A percentile compares a stretch with the other conserved stretches of the same genome.
These are phyloP conservation scores for Macaria liturata DNA, from an alignment of 2,888 invertebrate species.

Conservation along the genomic window DNA sequence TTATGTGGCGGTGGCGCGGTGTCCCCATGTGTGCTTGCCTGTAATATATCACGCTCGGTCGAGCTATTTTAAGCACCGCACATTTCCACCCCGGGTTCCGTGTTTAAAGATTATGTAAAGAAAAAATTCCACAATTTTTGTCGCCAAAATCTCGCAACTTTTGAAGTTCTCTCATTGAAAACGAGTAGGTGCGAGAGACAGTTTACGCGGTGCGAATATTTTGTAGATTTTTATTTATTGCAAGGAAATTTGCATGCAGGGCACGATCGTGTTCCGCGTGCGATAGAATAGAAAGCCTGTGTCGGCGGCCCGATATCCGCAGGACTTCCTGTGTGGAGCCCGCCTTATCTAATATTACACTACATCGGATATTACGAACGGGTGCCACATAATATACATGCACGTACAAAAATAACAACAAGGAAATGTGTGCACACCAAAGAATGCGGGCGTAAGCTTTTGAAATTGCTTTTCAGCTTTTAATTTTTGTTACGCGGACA, in stretches of 20 bases:
- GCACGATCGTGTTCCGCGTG: slow-evolving; percentile 14
- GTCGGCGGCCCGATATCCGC: slow-evolving; percentile 22
- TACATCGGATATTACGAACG: slow-evolving; percentile 8
- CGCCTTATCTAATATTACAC: slow-evolving; percentile 16
- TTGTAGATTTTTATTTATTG: slow-evolving; percentile 17
- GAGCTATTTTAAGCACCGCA: slow-evolving; percentile 30
- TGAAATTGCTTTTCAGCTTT: too few relatives aligned
- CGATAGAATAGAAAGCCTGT: slow-evolving; percentile 19
- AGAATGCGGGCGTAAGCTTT: too few relatives aligned
- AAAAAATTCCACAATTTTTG: slow-evolving; percentile 15
- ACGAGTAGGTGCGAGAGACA: slow-evolving; percentile 15
- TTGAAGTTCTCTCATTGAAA: slow-evolving; percentile 11
- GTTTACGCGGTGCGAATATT: slow-evolving; percentile 18
- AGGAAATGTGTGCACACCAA: too few relatives aligned
- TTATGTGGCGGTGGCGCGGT: slow-evolving; percentile 18
- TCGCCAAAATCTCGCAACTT: slow-evolving; percentile 7
- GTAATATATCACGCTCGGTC: slow-evolving; percentile 32
- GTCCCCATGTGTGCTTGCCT: slow-evolving; percentile 26
- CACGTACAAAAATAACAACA: not conserved
- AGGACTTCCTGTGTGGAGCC: slow-evolving; percentile 18
- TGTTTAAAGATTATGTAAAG: slow-evolving; percentile 17
- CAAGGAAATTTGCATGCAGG: slow-evolving; percentile 17
- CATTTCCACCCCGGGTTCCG: slow-evolving; percentile 21
- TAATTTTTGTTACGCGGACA: too few relatives aligned
- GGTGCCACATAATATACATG: not conserved